These are phyloP conservation scores for Oligia strigilis DNA, from an alignment of 2,888 invertebrate species.

Conservation along the genomic window DNA sequence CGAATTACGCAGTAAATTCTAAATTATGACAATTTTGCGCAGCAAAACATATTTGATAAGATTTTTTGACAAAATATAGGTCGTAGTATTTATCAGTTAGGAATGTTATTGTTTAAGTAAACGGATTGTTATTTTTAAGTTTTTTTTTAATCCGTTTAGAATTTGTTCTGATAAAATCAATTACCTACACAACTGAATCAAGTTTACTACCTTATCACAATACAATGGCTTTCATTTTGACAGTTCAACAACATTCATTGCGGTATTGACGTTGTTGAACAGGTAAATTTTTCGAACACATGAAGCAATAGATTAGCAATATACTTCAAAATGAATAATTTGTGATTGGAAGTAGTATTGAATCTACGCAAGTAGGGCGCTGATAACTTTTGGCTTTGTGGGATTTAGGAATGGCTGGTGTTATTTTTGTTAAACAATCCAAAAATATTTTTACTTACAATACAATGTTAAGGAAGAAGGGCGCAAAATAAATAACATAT, in stretches of 20 bases:
- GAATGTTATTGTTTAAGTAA: constrained; percentile 40
- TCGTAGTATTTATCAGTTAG: constrained; percentile 24
- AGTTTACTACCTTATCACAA: not conserved
- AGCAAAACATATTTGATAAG: constrained; percentile 41
- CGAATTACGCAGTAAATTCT: constrained; percentile 48
- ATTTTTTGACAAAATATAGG: constrained; percentile 50
- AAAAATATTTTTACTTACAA: too few relatives aligned
- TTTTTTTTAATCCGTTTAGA: not conserved
- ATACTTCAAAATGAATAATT: too few relatives aligned
- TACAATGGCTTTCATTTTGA: too few relatives aligned
- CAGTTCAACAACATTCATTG: too few relatives aligned
- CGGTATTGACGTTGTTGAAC: too few relatives aligned
- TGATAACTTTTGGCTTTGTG: not conserved
- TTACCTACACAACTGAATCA: not conserved
- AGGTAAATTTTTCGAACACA: too few relatives aligned
- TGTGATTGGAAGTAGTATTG: too few relatives aligned
- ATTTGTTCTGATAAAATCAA: not conserved
- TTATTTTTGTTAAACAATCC: not conserved
- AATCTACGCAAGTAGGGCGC: too few relatives aligned
- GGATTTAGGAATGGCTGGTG: not conserved
- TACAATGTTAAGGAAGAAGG: not conserved
- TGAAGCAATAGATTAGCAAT: too few relatives aligned
- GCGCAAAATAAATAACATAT: not conserved
- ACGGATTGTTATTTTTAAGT: not conserved
- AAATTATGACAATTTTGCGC: constrained; percentile 46